phyloP scores from a whole-genome alignment of 2,888 invertebrate genomes.

The Cryptocheilus praepositus region DNA sequence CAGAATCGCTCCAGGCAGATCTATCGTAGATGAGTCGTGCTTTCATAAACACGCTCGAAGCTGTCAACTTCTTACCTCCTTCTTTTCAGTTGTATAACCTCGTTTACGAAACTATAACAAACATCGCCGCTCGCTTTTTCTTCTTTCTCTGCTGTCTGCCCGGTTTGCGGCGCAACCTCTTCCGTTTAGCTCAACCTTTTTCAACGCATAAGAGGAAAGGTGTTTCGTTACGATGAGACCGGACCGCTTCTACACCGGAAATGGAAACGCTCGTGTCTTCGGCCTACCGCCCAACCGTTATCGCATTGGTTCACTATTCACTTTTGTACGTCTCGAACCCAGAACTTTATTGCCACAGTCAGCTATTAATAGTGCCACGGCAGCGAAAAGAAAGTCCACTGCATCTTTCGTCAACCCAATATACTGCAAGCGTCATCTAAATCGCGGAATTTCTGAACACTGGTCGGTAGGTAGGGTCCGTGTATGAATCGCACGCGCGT shows the following conservation, averaged over 20 bases:
- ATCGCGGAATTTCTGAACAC: too few relatives aligned
- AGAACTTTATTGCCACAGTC: too few relatives aligned
- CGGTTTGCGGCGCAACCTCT: background rate
- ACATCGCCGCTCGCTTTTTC: slow-evolving; percentile 14
- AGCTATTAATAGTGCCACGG: too few relatives aligned
- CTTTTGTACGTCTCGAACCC: too few relatives aligned
- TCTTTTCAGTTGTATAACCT: slow-evolving; percentile 40
- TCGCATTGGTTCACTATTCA: too few relatives aligned
- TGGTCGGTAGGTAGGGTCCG: too few relatives aligned
- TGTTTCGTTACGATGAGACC: background rate
- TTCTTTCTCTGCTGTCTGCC: background rate
- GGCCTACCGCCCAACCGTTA: too few relatives aligned
- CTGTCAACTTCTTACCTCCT: slow-evolving; percentile 43
- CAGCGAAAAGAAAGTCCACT: too few relatives aligned
- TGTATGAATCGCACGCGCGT: too few relatives aligned
- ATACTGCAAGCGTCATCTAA: too few relatives aligned
- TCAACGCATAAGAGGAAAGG: background rate
- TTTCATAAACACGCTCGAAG: slow-evolving; percentile 17
- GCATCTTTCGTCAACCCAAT: too few relatives aligned
- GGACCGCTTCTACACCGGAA: background rate
- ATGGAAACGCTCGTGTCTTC: too few relatives aligned
- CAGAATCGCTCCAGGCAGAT: background rate
- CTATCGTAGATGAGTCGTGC: background rate
- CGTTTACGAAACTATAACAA: slow-evolving; percentile 39
- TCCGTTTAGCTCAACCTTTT: background rate